Conservation (phyloP, 1,140 invertebrate species). For the Neodiprion pinetum region DNA sequence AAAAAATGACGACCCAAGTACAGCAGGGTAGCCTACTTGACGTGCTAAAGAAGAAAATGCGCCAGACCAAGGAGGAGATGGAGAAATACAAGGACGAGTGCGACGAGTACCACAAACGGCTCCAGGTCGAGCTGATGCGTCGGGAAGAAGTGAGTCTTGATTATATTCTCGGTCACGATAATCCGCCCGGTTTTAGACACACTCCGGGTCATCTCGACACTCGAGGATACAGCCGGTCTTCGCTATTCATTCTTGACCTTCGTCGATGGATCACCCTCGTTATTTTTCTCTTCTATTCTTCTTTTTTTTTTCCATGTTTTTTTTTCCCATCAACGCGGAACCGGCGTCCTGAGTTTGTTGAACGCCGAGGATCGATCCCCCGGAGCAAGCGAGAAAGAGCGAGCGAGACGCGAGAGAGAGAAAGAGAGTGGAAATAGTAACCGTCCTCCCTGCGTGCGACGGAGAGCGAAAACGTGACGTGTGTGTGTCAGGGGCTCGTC, state of each 20-base stretch:
- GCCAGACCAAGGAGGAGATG: conserved; percentile 96
- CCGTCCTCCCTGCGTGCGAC: too few species aligned
- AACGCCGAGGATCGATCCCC: conserved; percentile 3
- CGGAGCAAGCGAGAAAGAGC: too few species aligned
- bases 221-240: neutral
- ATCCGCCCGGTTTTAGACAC: conserved; percentile 11
- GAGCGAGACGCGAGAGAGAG: too few species aligned
- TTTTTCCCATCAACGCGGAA: neutral
- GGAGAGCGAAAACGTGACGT: neutral
- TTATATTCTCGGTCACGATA: conserved; percentile 1
- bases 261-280: neutral
- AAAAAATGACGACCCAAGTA: conserved; percentile 84
- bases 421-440: too few species aligned
- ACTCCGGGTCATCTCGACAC: conserved; percentile 9
- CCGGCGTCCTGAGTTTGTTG: conserved; percentile 3
- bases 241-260: neutral
- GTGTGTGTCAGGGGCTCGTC: conserved; percentile 7
- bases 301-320: neutral
- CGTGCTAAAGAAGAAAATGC: conserved; percentile 99
- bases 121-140: conserved; percentile 88
- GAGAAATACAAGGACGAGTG: conserved; percentile 96
- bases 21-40: conserved; percentile 88
- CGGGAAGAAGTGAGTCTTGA: conserved; percentile 89
- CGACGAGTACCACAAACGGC: conserved; percentile 89
- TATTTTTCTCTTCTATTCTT: conserved; percentile 14